Percentiles rank a stretch among this genome's conserved stretches.
phyloP scores from a whole-genome alignment of 2,113 vertebrate genomes.

The Leiothrix lutea region DNA sequence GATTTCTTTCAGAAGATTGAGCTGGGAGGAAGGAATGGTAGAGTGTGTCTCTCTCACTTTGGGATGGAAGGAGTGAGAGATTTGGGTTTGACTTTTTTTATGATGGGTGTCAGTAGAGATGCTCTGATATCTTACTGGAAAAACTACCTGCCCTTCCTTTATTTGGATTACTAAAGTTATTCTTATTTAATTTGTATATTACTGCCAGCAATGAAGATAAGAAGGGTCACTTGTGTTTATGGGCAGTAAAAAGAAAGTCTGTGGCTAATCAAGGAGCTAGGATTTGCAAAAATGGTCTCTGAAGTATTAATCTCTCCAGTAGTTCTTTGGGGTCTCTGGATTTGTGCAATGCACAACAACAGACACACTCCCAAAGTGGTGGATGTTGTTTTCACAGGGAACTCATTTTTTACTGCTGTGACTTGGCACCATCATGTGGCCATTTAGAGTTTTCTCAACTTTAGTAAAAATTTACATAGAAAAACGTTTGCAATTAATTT shows the following conservation, averaged over 20 bases:
- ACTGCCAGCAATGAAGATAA: not conserved
- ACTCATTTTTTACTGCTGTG: conserved; percentile 4
- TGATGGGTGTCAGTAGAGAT: not conserved
- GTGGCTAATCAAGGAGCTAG: not conserved
- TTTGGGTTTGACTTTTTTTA: not conserved
- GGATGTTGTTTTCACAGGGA: not conserved
- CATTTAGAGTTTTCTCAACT: not conserved
- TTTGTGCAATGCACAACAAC: not conserved
- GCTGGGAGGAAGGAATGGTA: not conserved
- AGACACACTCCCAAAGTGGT: not conserved
- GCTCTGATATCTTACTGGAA: not conserved
- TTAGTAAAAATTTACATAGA: not conserved
- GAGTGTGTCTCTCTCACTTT: not conserved
- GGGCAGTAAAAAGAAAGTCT: not conserved
- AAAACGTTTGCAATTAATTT: not conserved
- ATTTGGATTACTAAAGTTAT: not conserved
- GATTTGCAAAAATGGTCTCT: not conserved
- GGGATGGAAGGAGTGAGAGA: not conserved
- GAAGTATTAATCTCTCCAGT: not conserved
- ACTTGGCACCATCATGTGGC: conserved; percentile 64
- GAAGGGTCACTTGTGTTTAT: not conserved
- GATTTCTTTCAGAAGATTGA: not conserved
- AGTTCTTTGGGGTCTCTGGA: not conserved
- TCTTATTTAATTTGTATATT: not conserved
- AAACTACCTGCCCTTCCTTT: not conserved